A percentile compares a stretch with the other conserved stretches of the same genome.
These are phyloP conservation scores for Pelusios castaneus DNA, from an alignment of 2,113 vertebrate species.

Conservation along the genomic window DNA sequence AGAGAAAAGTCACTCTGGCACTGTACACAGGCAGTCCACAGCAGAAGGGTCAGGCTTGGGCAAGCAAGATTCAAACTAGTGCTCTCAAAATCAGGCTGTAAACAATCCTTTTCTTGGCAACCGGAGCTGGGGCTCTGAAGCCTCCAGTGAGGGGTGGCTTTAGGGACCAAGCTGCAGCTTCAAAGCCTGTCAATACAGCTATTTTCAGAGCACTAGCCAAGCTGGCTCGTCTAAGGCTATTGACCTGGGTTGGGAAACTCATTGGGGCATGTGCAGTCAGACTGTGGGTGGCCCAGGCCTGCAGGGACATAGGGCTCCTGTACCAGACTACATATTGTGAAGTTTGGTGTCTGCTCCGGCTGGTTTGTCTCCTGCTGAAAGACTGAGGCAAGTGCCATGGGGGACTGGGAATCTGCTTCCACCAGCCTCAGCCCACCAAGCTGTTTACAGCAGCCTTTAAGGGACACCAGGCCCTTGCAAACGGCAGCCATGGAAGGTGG, in stretches of 20 bases:
- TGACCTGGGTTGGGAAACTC: neutral
- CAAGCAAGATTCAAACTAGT: neutral
- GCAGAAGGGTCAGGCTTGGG: neutral
- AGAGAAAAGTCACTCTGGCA: neutral
- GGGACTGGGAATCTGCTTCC: neutral
- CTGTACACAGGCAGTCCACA: too few relatives aligned
- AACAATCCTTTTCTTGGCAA: too few relatives aligned
- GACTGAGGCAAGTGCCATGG: neutral
- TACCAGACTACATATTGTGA: too few relatives aligned
- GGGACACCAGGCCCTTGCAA: neutral
- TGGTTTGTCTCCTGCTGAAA: neutral
- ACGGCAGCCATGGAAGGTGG: neutral
- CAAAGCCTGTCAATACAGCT: neutral
- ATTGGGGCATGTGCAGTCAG: neutral
- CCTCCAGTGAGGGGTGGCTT: neutral
- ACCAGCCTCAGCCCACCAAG: neutral
- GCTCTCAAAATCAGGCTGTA: too few relatives aligned
- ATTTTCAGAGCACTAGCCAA: neutral
- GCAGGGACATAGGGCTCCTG: neutral
- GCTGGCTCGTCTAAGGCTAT: too few relatives aligned
- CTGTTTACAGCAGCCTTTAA: neutral
- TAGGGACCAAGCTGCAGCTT: neutral
- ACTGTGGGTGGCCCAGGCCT: neutral
- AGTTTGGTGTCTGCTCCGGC: too few relatives aligned
- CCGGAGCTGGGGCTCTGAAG: neutral